Evolutionary conservation across 2,797 vertebrate species (phyloP).

Genomic region (Lutjanus argentimaculatus): DNA sequence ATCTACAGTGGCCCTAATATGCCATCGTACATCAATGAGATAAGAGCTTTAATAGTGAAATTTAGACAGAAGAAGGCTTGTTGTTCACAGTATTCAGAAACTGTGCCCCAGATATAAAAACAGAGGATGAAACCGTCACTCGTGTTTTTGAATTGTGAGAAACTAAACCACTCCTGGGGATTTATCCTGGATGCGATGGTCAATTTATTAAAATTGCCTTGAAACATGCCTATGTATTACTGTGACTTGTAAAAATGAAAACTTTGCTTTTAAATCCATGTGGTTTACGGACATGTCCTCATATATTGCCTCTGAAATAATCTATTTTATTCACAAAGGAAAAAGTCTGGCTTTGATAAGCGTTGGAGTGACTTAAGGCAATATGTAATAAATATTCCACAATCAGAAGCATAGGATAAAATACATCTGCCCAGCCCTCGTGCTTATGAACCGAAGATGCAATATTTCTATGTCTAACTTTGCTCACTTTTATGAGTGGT

Average conservation of each 20-base stretch:
- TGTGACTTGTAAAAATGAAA: slow-evolving; percentile 3
- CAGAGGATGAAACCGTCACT: background rate
- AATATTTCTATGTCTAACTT: slow-evolving; percentile 4
- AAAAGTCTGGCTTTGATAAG: slow-evolving; percentile 4
- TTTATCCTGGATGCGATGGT: background rate
- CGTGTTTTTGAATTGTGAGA: background rate
- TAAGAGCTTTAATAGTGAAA: background rate
- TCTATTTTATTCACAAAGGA: slow-evolving; percentile 12
- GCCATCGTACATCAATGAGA: background rate
- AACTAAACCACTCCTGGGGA: no score
- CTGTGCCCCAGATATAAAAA: background rate
- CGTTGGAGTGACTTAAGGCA: background rate
- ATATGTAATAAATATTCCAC: slow-evolving; percentile 15
- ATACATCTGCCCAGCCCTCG: background rate
- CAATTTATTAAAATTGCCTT: background rate
- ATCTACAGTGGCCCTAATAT: no score
- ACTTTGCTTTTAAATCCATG: background rate
- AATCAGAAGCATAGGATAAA: slow-evolving; percentile 5
- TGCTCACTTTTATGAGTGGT: background rate
- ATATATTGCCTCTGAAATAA: background rate
- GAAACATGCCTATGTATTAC: background rate
- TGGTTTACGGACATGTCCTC: background rate
- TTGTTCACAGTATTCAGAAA: background rate
- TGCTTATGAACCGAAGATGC: slow-evolving; percentile 7
- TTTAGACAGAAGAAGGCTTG: background rate